Conservation (phyloP, 2,888 invertebrate species). For the Diaphora mendica region DNA sequence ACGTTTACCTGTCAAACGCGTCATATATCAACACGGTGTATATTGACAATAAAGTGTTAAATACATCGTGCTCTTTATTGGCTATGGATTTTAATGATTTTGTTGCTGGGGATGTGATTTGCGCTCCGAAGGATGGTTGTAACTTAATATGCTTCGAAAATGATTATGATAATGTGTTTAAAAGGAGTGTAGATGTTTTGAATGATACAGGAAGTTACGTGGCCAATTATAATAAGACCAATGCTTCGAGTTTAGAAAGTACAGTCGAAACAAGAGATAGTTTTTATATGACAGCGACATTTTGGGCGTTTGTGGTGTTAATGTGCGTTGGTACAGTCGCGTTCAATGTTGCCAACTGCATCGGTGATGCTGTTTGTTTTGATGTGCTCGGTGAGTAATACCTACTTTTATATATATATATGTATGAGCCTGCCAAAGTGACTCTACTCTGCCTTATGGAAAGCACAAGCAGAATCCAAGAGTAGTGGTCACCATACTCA, state of each 20-base stretch:
- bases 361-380: conserved; percentile 96
- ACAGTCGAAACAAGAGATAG: conserved; percentile 43
- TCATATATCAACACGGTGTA: conserved; percentile 70
- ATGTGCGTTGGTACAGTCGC: conserved; percentile 92
- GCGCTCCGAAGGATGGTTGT: conserved; percentile 66
- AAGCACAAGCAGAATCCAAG: no score
- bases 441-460: no score
- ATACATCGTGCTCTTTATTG: conserved; percentile 68
- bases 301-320: conserved; percentile 91
- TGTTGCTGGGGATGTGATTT: conserved; percentile 63
- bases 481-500: no score
- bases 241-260: conserved; percentile 33
- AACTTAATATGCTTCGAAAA: conserved; percentile 74
- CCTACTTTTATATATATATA: not conserved
- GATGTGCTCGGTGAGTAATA: conserved; percentile 91
- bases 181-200: conserved; percentile 30
- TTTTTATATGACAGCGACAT: conserved; percentile 87
- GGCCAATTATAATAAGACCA: conserved; percentile 31
- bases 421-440: no score
- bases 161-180: conserved; percentile 45
- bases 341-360: conserved; percentile 94
- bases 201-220: conserved; percentile 19
- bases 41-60: conserved; percentile 60
- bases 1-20: conserved; percentile 69
- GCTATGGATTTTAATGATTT: conserved; percentile 68